These are phyloP conservation scores for Holothuria glaberrima DNA, from an alignment of 35 echinoderm and acorn worm species.

Conservation along the genomic window DNA sequence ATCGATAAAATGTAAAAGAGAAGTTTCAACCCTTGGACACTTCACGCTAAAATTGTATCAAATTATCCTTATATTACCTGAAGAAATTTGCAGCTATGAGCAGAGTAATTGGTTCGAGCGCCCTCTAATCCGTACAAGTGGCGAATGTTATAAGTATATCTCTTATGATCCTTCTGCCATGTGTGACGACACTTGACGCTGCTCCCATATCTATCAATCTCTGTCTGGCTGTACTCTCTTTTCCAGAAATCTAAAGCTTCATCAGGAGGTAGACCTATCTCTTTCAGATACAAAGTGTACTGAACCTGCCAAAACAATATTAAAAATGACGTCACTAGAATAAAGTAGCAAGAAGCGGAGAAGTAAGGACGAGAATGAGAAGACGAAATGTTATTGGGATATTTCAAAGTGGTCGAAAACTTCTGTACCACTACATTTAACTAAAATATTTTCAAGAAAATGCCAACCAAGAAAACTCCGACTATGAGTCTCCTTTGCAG, in stretches of 20 bases:
- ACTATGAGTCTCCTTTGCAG: no score
- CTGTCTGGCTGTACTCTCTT: conserved; percentile 67
- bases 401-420: no score
- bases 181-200: conserved; percentile 45
- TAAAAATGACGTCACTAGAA: no score
- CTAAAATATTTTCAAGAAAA: no score
- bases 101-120: conserved; percentile 79
- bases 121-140: conserved; percentile 96
- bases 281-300: conserved; percentile 93
- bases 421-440: no score
- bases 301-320: conserved; percentile 64
- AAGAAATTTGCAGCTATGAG: conserved; percentile 80
- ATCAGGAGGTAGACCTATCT: conserved; percentile 76
- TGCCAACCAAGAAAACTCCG: no score
- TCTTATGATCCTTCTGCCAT: conserved; percentile 77
- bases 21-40: neutral
- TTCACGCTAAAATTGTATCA: neutral
- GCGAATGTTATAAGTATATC: conserved; percentile 88
- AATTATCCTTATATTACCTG: conserved; percentile 66
- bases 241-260: conserved; percentile 90
- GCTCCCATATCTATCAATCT: conserved; percentile 17
- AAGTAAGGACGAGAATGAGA: no score
- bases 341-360: no score
- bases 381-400: no score
- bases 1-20: neutral